Base-by-base conservation (phyloP, 2,113 vertebrate genomes). In the Callocephalon fimbriatum region DNA sequence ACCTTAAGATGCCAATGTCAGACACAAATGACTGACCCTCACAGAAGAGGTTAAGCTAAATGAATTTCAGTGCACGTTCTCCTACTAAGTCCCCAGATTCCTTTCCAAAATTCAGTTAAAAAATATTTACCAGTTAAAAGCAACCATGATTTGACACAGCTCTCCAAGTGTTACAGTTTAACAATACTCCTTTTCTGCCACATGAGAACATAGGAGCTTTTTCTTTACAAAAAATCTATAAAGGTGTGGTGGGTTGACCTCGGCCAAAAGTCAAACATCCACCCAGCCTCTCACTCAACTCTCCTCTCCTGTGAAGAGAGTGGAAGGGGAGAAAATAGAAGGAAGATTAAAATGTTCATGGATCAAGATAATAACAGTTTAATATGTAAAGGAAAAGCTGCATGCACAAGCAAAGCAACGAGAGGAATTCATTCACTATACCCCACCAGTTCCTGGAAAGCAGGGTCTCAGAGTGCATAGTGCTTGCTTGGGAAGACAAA, bases 391-490 rank as follows among this genome's bases (percentile, higher is more conserved):
- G 44, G 53, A 74, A 86, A 65, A 72, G 12, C 48, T 47, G 31
- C 1, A 2, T 32, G 32, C 50, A 40, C 68, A 91, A 61, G 26
- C 20, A 80, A 58, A 53, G 12, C 63, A 84, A 65, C n/a, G n/a
- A 50, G 10, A 42, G 14, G 1, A 70, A 70, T 48, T 65, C 2
- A 54, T 70, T 76, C 18, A 16, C 50, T 77, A 14, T 15, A 10
- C 51, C 48, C 50, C 2, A 0, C 38, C 31, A 45, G 21, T 37
- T 82, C 45, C 74, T 38, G 27, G 37, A 82, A 74, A 93, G 65
- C 47, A 66, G 31, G 4, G 27, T 59, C n/a, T 73, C 56, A 2
- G 32, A 15, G 42, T 1, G 0, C 11, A 32, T 0, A 45, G 35
- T 2, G 6, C 25, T 88, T 45, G 31, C 31, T 68, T 70, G 17